Base-by-base conservation (phyloP, 2,888 invertebrate species). In the Epinotia bilunana region DNA sequence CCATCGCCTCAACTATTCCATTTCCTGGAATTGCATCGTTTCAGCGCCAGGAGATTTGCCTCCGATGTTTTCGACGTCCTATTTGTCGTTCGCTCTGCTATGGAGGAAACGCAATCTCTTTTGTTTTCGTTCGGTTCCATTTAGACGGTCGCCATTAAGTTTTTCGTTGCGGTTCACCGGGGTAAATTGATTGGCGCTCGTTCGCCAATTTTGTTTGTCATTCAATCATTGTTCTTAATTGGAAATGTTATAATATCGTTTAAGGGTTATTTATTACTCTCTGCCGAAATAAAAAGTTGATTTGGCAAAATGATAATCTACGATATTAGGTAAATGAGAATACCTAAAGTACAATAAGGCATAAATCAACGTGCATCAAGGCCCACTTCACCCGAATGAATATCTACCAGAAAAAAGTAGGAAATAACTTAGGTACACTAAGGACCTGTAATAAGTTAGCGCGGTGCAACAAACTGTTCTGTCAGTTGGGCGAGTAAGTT, bases 11-110 rank as follows among this genome's bases (percentile, higher is more conserved):
- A 53, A 73, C 69, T 64, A 65, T 73, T 70, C 72, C 64, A 64
- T 72, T 61, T 55, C 64, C 61, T 13, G 60, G 64, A 57, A 68
- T 61, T 58, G 72, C 72, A 53, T 60, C 43, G 67, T 60, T 53
- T 62, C 61, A 61, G 23, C 61, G 61, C 61, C 70, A 28, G 65
- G 71, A 73, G 73, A 77, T 77, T 72, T 77, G 73, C 73, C 71
- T 74, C 46, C 71, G 49, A 71, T 77, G 76, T 77, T 77, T 74
- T 67, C 68, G 58, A 58, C 62, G 20, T 77, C n/a, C 72, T 53
- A 74, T 73, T 77, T 74, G 73, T 57, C 43, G 43, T 71, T 67
- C 67, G 39, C 9, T 65, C 65, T 69, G 74, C 62, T 4, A 16
- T 18, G 64, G 62, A 46, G 57, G 60, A 53, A 60, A 61, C 53